Evolutionary conservation across 53 echinoderm and acorn worm genomes (phyloP), one percentile per base, ranked within the genome.

Genomic region (Patiria pectinifera): DNA sequence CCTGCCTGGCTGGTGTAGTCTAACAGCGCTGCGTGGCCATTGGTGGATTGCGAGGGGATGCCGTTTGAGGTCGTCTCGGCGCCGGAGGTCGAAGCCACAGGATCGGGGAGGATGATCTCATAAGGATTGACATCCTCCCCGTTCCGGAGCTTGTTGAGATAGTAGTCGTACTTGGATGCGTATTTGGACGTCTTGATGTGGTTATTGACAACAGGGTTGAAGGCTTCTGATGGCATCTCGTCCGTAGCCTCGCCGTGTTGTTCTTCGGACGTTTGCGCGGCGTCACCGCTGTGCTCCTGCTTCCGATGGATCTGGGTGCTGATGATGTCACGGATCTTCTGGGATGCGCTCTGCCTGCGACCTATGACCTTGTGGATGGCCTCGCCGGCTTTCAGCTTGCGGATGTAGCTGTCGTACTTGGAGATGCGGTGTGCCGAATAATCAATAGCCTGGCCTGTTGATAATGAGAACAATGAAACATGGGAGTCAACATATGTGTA

Each of bases 331-430:
- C 95, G 91, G 92, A 96, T 93, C 49, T 94, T 95, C 87, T 97
- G 97, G 71, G 94, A 95, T 47, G 96, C 96, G 79, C 93, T 85
- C 66, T 94, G 94, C 19, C 94, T 87, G 46, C 96, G 96, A 22
- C 96, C 96, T 21, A 98, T 98, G 93, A 98, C 93, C 84, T 96
- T 95, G 87, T 96, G 93, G 75, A 98, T 98, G 12, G 96, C 95
- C 92, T 99, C 94, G 14, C 99, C 99, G 43, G 96, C 97, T 91
- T 97, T 95, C 62, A 99, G 95, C 87, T 97, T 95, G 92, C 95
- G 96, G 86, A 99, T 99, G 92, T 99, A 99, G 92, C 97, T 97
- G 93, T 99, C 99, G 60, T 99, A 99, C 82, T 99, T 99, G 83
- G 99, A 99, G 45, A 98, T 94, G 48, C 98, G 89, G 62, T 95